Percentiles rank a stretch among this genome's conserved stretches.
Evolutionary conservation across 1,140 invertebrate genomes (phyloP).

Genomic region (Triops cancriformis): DNA sequence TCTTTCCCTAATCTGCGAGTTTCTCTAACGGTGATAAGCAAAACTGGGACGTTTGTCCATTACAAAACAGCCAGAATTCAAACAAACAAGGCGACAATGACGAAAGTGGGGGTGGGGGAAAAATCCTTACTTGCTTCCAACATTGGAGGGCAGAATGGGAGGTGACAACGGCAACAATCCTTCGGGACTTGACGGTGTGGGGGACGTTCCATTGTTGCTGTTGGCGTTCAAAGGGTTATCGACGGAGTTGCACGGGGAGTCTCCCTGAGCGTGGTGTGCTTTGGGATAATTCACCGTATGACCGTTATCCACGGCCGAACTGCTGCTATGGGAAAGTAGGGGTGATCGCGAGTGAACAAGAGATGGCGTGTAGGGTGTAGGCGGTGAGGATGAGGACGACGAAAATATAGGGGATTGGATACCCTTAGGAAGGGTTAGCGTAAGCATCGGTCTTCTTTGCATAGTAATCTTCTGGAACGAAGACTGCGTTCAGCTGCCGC

Average conservation of each 20-base stretch:
- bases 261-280: neutral
- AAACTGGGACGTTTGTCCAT: neutral
- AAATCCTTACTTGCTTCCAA: neutral
- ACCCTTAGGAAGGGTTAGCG: neutral
- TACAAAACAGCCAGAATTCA: neutral
- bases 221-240: neutral
- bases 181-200: neutral
- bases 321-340: neutral
- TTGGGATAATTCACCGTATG: neutral
- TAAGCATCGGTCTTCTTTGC: slow-evolving; percentile 9
- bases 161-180: slow-evolving; percentile 8
- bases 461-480: neutral
- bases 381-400: neutral
- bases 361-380: neutral
- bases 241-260: neutral
- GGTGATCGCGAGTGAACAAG: neutral
- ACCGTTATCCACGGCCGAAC: neutral
- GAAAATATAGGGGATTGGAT: neutral
- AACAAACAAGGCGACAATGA: neutral
- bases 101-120: neutral
- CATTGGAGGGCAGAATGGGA: neutral
- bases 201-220: neutral
- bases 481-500: neutral
- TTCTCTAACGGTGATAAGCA: neutral
- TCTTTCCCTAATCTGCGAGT: neutral